phyloP scores from a whole-genome alignment of 2,113 vertebrate species.

The Ophiodon elongatus region DNA sequence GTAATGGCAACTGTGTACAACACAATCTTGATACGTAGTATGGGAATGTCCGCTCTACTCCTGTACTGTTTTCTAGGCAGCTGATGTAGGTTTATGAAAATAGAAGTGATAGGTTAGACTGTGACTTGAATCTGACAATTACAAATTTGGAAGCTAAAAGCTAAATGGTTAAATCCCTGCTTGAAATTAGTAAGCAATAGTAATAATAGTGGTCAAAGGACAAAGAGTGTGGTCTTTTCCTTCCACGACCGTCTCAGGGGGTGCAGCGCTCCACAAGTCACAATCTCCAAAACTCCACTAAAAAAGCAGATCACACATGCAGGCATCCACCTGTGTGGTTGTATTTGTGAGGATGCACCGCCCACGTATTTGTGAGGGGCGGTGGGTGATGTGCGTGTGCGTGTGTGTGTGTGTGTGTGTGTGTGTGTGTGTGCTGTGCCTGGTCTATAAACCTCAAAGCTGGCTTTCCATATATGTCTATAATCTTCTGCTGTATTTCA shows the following conservation, averaged over 20 bases:
- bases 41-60: background rate
- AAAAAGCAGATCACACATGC: conserved; percentile 6
- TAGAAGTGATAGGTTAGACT: background rate
- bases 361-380: background rate
- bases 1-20: too few relatives aligned
- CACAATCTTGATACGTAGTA: background rate
- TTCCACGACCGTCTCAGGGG: conserved; percentile 12
- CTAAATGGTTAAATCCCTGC: background rate
- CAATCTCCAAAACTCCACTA: background rate
- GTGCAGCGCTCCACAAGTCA: conserved; percentile 5
- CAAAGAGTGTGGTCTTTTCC: background rate
- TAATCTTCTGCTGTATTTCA: conserved; percentile 71
- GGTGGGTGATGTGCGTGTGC: background rate
- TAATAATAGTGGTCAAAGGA: background rate
- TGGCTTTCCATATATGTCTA: conserved; percentile 60
- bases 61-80: background rate
- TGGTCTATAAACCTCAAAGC: conserved; percentile 54
- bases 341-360: background rate
- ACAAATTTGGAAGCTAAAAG: background rate
- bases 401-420: background rate
- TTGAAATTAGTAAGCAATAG: background rate
- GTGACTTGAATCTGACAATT: background rate
- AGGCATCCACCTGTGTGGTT: background rate
- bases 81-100: background rate
- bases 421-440: conserved; percentile 3